Percentiles rank a stretch among this genome's conserved stretches.
Conservation (phyloP, 2,113 vertebrate species). For the Vulpes ferrilata region DNA sequence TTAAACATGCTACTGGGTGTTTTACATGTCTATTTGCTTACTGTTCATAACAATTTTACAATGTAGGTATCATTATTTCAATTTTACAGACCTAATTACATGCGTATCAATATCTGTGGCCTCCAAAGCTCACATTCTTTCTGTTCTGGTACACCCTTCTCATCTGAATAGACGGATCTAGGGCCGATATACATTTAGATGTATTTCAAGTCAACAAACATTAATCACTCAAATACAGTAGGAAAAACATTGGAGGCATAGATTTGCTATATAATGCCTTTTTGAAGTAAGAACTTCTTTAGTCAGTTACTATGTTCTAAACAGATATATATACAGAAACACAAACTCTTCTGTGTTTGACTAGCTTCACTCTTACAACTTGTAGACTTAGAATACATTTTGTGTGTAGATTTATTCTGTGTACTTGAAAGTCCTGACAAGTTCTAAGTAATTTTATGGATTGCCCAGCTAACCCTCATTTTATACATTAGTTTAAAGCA, state of each 20-base stretch:
- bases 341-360: neutral
- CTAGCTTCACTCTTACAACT: neutral
- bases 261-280: neutral
- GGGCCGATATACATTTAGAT: neutral
- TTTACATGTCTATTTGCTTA: neutral
- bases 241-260: neutral
- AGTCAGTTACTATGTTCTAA: neutral
- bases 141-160: neutral
- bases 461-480: neutral
- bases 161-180: neutral
- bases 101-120: neutral
- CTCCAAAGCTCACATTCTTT: neutral
- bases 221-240: neutral
- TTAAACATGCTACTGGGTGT: neutral
- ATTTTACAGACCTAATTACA: neutral
- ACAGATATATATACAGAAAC: neutral
- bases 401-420: neutral
- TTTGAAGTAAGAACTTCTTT: neutral
- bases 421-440: neutral
- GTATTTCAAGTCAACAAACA: neutral
- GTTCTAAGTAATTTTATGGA: neutral
- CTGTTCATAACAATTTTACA: neutral
- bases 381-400: neutral
- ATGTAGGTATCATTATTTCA: neutral
- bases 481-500: neutral